A percentile compares a stretch with the other conserved stretches of the same genome.
Conservation (phyloP, 2,888 invertebrate genomes). For the Anagyrus pseudococci region DNA sequence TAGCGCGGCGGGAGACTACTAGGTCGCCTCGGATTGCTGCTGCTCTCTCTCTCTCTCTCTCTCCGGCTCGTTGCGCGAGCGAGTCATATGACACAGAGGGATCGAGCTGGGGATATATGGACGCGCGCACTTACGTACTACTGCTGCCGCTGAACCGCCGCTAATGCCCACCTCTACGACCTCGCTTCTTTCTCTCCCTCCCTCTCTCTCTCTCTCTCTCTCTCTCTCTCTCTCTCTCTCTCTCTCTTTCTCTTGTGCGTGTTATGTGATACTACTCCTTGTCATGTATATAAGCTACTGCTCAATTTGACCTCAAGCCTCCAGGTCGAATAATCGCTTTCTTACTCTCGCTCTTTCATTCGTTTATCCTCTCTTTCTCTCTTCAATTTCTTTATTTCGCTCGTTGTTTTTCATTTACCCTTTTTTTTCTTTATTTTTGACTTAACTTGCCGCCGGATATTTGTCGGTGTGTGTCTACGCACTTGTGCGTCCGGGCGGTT, state of each 20-base stretch:
- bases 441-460: too few species aligned
- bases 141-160: too few species aligned
- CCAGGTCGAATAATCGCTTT: too few species aligned
- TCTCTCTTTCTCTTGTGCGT: not conserved
- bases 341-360: too few species aligned
- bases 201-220: not conserved
- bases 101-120: not conserved
- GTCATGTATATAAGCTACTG: too few species aligned
- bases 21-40: too few species aligned
- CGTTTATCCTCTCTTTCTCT: not conserved
- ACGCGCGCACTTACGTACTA: too few species aligned
- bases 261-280: too few species aligned
- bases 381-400: not conserved
- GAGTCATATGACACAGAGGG: not conserved
- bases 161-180: not conserved
- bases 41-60: slow-evolving; percentile 4
- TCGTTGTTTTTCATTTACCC: not conserved
- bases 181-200: not conserved
- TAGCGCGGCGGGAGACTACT: too few species aligned
- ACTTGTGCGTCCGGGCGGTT: too few species aligned
- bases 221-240: slow-evolving; percentile 1
- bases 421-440: not conserved
- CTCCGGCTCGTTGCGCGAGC: not conserved
- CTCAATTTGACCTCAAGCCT: too few species aligned
- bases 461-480: too few species aligned